Evolutionary conservation across 2,797 vertebrate genomes (phyloP).

Genomic region (Argyrosomus regius): DNA sequence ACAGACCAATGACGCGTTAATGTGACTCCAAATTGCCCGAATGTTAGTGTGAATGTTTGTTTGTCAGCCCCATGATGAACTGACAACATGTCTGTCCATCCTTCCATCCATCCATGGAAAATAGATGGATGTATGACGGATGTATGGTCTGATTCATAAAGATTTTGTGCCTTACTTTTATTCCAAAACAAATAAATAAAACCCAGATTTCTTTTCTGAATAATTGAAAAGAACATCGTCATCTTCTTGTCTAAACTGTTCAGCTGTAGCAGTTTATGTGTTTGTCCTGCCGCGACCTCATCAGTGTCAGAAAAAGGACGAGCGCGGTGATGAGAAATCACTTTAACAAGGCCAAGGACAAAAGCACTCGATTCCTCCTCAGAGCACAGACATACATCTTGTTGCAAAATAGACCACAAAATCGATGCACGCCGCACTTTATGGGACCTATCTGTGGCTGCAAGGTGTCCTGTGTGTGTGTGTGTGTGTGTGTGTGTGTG

Average conservation of each 20-base stretch:
- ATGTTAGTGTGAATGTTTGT: too few relatives aligned
- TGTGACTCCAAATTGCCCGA: too few relatives aligned
- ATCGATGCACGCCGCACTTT: conserved; percentile 53
- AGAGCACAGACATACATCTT: conserved; percentile 55
- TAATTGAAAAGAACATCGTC: not conserved
- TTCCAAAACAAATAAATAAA: not conserved
- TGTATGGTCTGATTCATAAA: too few relatives aligned
- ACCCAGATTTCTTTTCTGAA: not conserved
- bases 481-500: conserved; percentile 19
- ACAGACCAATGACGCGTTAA: too few relatives aligned
- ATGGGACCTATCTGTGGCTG: conserved; percentile 36
- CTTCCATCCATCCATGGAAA: too few relatives aligned
- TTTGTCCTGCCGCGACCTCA: conserved; percentile 33
- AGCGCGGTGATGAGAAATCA: conserved; percentile 40
- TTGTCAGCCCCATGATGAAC: too few relatives aligned
- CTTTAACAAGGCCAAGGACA: conserved; percentile 55
- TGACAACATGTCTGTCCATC: too few relatives aligned
- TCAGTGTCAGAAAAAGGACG: conserved; percentile 32
- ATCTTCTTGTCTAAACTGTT: not conserved
- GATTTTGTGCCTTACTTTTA: too few relatives aligned
- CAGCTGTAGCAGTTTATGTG: not conserved
- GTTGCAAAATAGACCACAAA: conserved; percentile 43
- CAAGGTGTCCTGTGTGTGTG: conserved; percentile 40
- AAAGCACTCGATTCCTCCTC: conserved; percentile 40
- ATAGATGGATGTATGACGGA: too few relatives aligned